Percentiles rank a stretch among this genome's conserved stretches.
Conservation (phyloP, 2,888 invertebrate genomes). For the Clepsis dumicolana region DNA sequence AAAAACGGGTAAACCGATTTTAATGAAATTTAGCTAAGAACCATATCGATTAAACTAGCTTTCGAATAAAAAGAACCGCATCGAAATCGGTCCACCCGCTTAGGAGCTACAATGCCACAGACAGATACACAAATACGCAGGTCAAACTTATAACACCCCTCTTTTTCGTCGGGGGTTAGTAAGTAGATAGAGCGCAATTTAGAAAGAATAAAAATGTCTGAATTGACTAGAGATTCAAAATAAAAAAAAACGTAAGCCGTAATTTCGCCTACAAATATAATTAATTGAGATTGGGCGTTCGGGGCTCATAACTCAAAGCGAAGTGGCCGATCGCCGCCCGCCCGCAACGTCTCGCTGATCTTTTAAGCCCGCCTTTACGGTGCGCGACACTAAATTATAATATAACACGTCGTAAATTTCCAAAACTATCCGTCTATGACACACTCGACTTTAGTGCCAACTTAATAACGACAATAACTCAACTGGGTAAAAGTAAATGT, state of each 20-base stretch:
- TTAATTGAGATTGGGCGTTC: not conserved
- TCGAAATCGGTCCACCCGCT: too few relatives aligned
- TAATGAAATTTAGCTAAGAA: too few relatives aligned
- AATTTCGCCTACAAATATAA: not conserved
- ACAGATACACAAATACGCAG: too few relatives aligned
- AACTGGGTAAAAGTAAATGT: not conserved
- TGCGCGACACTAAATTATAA: slow-evolving; percentile 83
- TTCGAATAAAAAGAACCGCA: too few relatives aligned
- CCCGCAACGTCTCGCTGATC: slow-evolving; percentile 65
- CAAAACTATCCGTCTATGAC: slow-evolving; percentile 79
- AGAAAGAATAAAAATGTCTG: too few relatives aligned
- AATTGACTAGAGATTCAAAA: not conserved
- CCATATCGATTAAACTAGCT: too few relatives aligned
- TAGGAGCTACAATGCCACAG: too few relatives aligned
- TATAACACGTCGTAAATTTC: slow-evolving; percentile 85
- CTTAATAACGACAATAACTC: slow-evolving; percentile 40
- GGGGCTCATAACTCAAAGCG: slow-evolving; percentile 33
- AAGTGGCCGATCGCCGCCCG: slow-evolving; percentile 44
- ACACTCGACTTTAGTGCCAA: slow-evolving; percentile 66
- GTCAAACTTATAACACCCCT: too few relatives aligned
- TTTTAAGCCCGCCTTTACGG: slow-evolving; percentile 83
- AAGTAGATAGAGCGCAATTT: too few relatives aligned
- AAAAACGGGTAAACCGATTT: too few relatives aligned
- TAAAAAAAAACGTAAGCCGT: not conserved
- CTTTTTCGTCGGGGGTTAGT: too few relatives aligned